A percentile compares a stretch with the other conserved stretches of the same genome.
phyloP scores from a whole-genome alignment of 35 echinoderm and acorn worm genomes.

The Diadema setosum region DNA sequence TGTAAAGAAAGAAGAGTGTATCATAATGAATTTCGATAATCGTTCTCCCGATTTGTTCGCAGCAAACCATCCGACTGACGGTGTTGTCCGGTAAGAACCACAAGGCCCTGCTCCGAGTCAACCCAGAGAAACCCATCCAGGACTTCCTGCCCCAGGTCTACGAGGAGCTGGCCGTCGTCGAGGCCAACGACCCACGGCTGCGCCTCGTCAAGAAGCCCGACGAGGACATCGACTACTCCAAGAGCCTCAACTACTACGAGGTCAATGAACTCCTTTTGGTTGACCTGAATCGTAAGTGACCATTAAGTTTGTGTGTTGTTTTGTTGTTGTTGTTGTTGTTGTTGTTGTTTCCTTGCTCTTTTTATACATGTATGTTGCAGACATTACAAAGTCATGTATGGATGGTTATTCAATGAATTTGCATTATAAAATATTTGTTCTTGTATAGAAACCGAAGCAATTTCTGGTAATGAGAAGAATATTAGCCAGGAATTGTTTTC shows the following conservation, averaged over 20 bases:
- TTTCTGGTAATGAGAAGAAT: too few species aligned
- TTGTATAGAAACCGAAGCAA: too few species aligned
- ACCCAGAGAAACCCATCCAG: slow-evolving; percentile 53
- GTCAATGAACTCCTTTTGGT: slow-evolving; percentile 65
- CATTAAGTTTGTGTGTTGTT: too few species aligned
- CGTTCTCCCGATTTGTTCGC: background rate
- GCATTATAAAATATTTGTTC: too few species aligned
- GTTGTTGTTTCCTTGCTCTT: too few species aligned
- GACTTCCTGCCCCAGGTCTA: slow-evolving; percentile 78
- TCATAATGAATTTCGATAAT: too few species aligned
- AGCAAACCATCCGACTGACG: slow-evolving; percentile 70
- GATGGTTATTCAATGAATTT: too few species aligned
- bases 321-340: too few species aligned
- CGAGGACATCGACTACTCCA: slow-evolving; percentile 37
- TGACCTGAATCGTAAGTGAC: slow-evolving; percentile 41
- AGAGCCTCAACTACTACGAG: slow-evolving; percentile 50
- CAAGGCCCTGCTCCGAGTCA: slow-evolving; percentile 69
- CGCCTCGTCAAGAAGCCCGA: slow-evolving; percentile 41
- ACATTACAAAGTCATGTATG: too few species aligned
- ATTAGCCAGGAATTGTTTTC: too few species aligned
- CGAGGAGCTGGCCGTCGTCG: slow-evolving; percentile 66
- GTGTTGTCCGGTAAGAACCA: slow-evolving; percentile 64
- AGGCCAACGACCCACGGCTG: slow-evolving; percentile 14
- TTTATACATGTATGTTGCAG: too few species aligned
- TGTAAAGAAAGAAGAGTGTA: background rate